A percentile compares a stretch with the other conserved stretches of the same genome.
These are phyloP conservation scores for Erynnis tages DNA, from an alignment of 2,888 invertebrate genomes.

Conservation along the genomic window DNA sequence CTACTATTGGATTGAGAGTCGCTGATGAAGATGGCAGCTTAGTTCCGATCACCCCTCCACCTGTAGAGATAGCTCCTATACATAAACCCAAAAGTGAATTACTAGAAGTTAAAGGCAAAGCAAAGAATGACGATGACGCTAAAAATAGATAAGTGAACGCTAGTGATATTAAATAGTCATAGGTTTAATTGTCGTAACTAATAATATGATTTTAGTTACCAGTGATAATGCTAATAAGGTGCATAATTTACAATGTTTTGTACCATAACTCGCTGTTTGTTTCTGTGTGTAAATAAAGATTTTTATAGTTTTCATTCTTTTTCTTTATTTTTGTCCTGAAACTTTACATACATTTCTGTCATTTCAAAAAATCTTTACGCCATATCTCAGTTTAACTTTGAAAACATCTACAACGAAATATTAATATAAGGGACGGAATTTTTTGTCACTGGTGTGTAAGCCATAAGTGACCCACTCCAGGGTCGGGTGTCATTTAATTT, in stretches of 20 bases:
- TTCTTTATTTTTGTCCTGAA: not conserved
- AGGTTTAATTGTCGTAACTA: slow-evolving; percentile 12
- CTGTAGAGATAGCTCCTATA: slow-evolving; percentile 65
- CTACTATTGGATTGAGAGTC: slow-evolving; percentile 89
- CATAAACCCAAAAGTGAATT: slow-evolving; percentile 57
- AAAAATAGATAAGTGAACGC: slow-evolving; percentile 55
- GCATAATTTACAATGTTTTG: slow-evolving; percentile 9
- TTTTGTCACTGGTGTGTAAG: too few relatives aligned
- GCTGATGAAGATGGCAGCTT: slow-evolving; percentile 85
- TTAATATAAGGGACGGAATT: too few relatives aligned
- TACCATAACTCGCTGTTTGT: slow-evolving; percentile 41
- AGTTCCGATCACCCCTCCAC: slow-evolving; percentile 67
- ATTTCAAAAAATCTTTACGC: too few relatives aligned
- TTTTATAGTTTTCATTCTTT: slow-evolving; percentile 41
- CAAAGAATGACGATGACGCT: slow-evolving; percentile 45
- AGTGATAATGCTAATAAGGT: slow-evolving; percentile 40
- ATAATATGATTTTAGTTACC: slow-evolving; percentile 29
- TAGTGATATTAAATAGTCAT: slow-evolving; percentile 17
- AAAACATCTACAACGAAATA: too few relatives aligned
- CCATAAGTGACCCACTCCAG: too few relatives aligned
- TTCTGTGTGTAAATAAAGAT: slow-evolving; percentile 61
- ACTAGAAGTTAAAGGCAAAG: slow-evolving; percentile 49
- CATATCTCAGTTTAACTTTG: too few relatives aligned
- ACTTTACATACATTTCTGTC: not conserved
- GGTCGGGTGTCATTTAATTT: too few relatives aligned